These are phyloP conservation scores for Xanthorhoe designata DNA, from an alignment of 2,888 invertebrate genomes.

Conservation along the genomic window DNA sequence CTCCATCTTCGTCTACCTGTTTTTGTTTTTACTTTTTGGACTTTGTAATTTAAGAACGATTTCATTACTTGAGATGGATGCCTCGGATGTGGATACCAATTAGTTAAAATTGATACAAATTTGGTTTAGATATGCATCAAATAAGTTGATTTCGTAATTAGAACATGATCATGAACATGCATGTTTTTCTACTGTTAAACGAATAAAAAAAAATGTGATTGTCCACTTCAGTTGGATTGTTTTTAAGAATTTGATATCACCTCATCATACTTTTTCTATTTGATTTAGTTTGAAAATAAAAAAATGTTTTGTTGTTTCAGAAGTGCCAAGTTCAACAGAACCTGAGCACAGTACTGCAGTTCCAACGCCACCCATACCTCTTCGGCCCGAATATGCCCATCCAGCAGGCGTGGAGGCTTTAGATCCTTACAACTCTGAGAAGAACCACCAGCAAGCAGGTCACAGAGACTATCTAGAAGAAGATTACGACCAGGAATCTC, in stretches of 20 bases:
- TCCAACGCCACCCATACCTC: slow-evolving; percentile 71
- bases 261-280: not conserved
- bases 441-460: slow-evolving; percentile 67
- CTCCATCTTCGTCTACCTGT: not conserved
- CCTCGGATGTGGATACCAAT: not conserved
- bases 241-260: no score
- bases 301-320: slow-evolving; percentile 64
- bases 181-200: no score
- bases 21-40: not conserved
- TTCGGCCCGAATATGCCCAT: slow-evolving; percentile 79
- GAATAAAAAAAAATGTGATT: no score
- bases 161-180: no score
- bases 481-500: slow-evolving; percentile 78
- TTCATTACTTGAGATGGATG: not conserved
- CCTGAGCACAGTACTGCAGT: slow-evolving; percentile 65
- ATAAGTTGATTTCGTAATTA: not conserved
- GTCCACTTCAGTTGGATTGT: no score
- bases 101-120: not conserved
- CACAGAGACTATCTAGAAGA: slow-evolving; percentile 80
- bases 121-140: not conserved
- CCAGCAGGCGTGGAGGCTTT: slow-evolving; percentile 79
- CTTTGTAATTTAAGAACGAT: not conserved
- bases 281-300: not conserved
- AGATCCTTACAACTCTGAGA: slow-evolving; percentile 81
- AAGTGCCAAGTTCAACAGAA: slow-evolving; percentile 70